Evolutionary conservation across 1,140 invertebrate species (phyloP).

Genomic region (Hermetia illucens): DNA sequence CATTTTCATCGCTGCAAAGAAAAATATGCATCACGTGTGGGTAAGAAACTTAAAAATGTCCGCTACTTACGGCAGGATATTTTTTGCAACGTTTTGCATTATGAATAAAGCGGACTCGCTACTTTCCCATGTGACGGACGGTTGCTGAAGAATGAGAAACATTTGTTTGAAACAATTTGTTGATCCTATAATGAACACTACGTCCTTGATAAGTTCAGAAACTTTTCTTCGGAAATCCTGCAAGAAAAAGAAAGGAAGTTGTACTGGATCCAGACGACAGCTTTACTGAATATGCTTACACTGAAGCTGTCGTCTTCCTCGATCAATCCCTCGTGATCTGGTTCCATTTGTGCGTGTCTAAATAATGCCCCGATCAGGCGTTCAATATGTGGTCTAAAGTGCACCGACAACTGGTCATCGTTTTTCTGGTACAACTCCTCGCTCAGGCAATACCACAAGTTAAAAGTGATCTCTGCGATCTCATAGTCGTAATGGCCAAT

Average conservation of each 20-base stretch:
- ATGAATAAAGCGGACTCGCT: conserved; percentile 92
- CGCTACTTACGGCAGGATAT: conserved; percentile 79
- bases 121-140: conserved; percentile 71
- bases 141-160: conserved; percentile 54
- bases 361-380: conserved; percentile 70
- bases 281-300: conserved; percentile 37
- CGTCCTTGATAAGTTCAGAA: conserved; percentile 88
- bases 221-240: conserved; percentile 82
- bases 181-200: conserved; percentile 93
- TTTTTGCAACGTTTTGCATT: conserved; percentile 91
- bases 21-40: too few relatives aligned
- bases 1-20: conserved; percentile 68
- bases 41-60: not conserved
- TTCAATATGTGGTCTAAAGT: conserved; percentile 85
- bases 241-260: conserved; percentile 30
- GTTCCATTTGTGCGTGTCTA: conserved; percentile 80
- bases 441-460: conserved; percentile 91
- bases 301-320: conserved; percentile 69
- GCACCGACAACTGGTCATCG: conserved; percentile 54
- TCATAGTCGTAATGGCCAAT: conserved; percentile 96
- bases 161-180: conserved; percentile 85
- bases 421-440: conserved; percentile 87
- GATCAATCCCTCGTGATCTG: conserved; percentile 80
- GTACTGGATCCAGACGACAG: not conserved
- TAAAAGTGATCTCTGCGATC: conserved; percentile 94